Conservation (phyloP, 2,113 vertebrate species). For the Cyprinus carpio region DNA sequence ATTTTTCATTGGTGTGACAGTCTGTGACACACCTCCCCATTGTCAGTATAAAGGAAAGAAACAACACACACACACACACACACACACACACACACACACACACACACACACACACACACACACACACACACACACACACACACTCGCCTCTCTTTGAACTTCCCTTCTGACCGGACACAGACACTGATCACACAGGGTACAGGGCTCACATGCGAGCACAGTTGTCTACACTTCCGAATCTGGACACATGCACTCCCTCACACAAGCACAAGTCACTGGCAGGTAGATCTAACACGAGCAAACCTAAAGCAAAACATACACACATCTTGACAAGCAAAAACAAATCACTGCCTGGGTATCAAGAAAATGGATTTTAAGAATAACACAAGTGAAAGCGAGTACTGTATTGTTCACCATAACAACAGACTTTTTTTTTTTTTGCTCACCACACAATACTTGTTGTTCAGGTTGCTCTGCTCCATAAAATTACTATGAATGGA, state of each 20-base stretch:
- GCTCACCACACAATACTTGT: not conserved
- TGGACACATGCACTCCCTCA: constrained; percentile 21
- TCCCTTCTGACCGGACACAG: constrained; percentile 36
- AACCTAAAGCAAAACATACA: not conserved
- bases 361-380: not conserved
- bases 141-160: constrained; percentile 32
- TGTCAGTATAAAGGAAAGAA: constrained; percentile 53
- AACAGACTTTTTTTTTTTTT: not conserved
- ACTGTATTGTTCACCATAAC: not conserved
- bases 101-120: not conserved
- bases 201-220: constrained; percentile 4
- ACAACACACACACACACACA: constrained; percentile 6
- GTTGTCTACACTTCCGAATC: constrained; percentile 21
- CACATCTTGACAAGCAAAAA: constrained; percentile 15
- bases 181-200: constrained; percentile 39
- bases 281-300: constrained; percentile 4
- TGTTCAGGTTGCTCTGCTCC: not conserved
- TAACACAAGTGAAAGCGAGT: not conserved
- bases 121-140: constrained; percentile 32
- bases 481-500: not conserved
- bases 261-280: constrained; percentile 11
- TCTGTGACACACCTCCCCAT: constrained; percentile 56
- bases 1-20: constrained; percentile 58
- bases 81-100: constrained; percentile 33
- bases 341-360: not conserved